phyloP scores from a whole-genome alignment of 2,113 vertebrate genomes.

The Microcebus tavaratra region DNA sequence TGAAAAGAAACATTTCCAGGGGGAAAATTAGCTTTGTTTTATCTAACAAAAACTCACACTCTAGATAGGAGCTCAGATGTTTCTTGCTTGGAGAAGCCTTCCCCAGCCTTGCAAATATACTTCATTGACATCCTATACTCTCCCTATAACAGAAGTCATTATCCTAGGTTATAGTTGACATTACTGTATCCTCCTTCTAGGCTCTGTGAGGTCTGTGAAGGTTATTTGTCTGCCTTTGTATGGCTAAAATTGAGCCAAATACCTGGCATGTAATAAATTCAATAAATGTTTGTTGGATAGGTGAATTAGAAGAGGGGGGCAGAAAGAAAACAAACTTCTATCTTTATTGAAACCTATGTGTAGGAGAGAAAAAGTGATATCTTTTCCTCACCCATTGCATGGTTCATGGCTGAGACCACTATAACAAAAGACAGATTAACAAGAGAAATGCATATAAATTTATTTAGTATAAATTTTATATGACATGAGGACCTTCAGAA shows the following conservation, averaged over 20 bases:
- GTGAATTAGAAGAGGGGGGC: background rate
- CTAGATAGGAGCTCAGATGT: background rate
- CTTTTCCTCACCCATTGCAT: background rate
- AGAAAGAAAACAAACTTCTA: background rate
- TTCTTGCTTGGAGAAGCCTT: background rate
- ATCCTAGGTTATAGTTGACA: background rate
- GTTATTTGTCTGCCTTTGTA: background rate
- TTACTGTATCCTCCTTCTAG: background rate
- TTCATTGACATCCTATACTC: background rate
- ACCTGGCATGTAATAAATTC: background rate
- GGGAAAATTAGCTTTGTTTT: background rate
- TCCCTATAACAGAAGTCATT: background rate
- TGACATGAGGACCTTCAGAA: background rate
- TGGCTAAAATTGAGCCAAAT: background rate
- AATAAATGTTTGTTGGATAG: background rate
- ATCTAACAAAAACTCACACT: background rate
- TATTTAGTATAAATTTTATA: background rate
- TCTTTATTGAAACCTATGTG: background rate
- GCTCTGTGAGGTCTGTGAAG: background rate
- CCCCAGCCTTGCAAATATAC: background rate
- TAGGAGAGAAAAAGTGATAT: background rate
- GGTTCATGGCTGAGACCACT: background rate
- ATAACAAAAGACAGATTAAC: background rate
- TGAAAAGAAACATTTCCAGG: background rate
- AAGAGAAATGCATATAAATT: background rate